Base-by-base conservation (phyloP, 2,888 invertebrate species). In the Eilema griseolum region DNA sequence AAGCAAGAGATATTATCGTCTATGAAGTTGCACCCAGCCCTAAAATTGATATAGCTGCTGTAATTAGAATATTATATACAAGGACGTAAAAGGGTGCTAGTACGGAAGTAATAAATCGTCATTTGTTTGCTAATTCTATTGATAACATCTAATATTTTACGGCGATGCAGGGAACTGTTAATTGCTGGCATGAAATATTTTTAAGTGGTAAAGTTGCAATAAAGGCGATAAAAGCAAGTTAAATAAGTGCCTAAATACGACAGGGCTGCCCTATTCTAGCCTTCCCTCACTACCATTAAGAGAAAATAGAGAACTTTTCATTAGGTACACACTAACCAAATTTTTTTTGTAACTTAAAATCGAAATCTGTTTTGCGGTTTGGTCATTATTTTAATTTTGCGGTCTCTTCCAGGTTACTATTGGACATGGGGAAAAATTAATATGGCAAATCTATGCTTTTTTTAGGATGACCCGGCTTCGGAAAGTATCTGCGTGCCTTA, bases 1-100 rank as follows among this genome's bases (percentile, higher is more conserved):
- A 66, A 71, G 52, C 52, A 41, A 65, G 65, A 72, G 77, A 79
- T 75, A 77, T 74, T 77, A 77, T 78, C 77, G 82, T 84, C 86
- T 85, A 80, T 76, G 78, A 86, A 84, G 82, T 86, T 84, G 66
- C 70, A 61, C 76, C 41, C 41, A 41, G 78, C 78, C 74, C 66
- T 72, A 74, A 80, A 83, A 84, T 84, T 81, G 79, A 81, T 84
- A 83, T 84, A 85, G 81, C 84, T 77, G 71, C 77, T 67, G 66
- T 70, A 59, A 60, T 28, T 41, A 28, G 16, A 61, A 41, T 56
- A 16, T 28, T 60, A 62, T 12, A 61, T 28, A 61, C 20, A 46
- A 23, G 66, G 66, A 52, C 14, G 8, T 14, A 57, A 23, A 66
- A 63, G 64, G 72, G 65, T 69, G 69, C 66, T 41, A 65, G 59